Evolutionary conservation across 1,140 invertebrate species (phyloP).

Genomic region (Drosophila asahinai): DNA sequence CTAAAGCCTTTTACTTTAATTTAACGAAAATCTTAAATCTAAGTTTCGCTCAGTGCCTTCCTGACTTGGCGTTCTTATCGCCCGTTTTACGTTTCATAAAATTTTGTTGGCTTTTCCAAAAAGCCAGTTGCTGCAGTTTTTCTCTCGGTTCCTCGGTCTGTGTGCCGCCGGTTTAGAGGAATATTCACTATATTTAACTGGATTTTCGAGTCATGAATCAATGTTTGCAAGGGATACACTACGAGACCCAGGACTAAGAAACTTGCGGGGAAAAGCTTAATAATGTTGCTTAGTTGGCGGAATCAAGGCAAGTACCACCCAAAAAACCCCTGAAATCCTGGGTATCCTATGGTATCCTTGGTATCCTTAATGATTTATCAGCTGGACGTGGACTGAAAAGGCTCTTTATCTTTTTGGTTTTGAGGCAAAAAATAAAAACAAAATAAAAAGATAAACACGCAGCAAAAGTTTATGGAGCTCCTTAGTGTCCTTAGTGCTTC

Average conservation of each 20-base stretch:
- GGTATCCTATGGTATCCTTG: slow-evolving; percentile 9
- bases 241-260: slow-evolving; percentile 1
- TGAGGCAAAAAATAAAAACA: background rate
- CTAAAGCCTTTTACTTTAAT: no score
- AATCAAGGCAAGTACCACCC: background rate
- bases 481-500: background rate
- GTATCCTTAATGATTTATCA: slow-evolving; percentile 58
- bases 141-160: slow-evolving; percentile 2
- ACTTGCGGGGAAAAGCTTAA: slow-evolving; percentile 17
- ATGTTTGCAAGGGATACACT: slow-evolving; percentile 15
- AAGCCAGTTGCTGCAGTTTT: slow-evolving; percentile 22
- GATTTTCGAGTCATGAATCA: slow-evolving; percentile 54
- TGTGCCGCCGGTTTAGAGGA: slow-evolving; percentile 24
- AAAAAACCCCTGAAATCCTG: background rate
- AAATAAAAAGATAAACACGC: slow-evolving; percentile 15
- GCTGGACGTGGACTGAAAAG: slow-evolving; percentile 50
- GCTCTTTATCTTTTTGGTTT: slow-evolving; percentile 37
- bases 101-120: slow-evolving; percentile 71
- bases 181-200: slow-evolving; percentile 45
- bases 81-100: slow-evolving; percentile 84
- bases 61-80: slow-evolving; percentile 63
- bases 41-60: slow-evolving; percentile 25
- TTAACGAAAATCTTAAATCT: background rate
- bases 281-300: slow-evolving; percentile 40
- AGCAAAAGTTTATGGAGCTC: slow-evolving; percentile 27